A percentile compares a stretch with the other conserved stretches of the same genome.
phyloP scores from a whole-genome alignment of 2,113 vertebrate species.

The Hypanus sabinus region DNA sequence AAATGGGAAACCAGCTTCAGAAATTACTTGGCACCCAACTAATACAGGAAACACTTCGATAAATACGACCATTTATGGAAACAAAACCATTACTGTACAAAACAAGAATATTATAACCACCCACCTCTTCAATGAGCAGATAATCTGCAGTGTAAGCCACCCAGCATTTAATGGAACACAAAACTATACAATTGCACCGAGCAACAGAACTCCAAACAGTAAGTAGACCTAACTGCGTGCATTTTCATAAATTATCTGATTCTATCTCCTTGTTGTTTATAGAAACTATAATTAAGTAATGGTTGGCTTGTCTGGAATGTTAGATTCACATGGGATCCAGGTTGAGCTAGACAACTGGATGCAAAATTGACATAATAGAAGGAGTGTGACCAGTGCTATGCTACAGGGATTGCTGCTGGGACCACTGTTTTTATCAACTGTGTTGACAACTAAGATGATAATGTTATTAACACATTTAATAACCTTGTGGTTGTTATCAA shows the following conservation, averaged over 20 bases:
- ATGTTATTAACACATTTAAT: too few relatives aligned
- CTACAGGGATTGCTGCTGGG: too few relatives aligned
- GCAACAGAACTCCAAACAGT: not conserved
- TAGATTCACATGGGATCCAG: too few relatives aligned
- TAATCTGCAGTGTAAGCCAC: slow-evolving; percentile 9
- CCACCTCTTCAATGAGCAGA: not conserved
- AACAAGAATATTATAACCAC: not conserved
- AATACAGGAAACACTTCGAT: slow-evolving; percentile 13
- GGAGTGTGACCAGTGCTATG: too few relatives aligned
- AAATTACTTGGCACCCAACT: slow-evolving; percentile 21
- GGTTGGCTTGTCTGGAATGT: too few relatives aligned
- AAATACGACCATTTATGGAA: not conserved
- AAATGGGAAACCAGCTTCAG: slow-evolving; percentile 16
- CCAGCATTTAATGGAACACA: slow-evolving; percentile 4
- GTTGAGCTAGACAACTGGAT: too few relatives aligned
- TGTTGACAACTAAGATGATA: too few relatives aligned
- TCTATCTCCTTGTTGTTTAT: not conserved
- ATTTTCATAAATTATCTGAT: not conserved
- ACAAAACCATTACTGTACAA: slow-evolving; percentile 15
- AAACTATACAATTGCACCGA: slow-evolving; percentile 13
- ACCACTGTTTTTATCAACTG: too few relatives aligned
- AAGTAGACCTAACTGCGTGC: not conserved
- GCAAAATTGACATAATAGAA: too few relatives aligned
- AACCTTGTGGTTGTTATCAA: too few relatives aligned
- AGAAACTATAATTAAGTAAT: not conserved